These are phyloP conservation scores for Pterocles gutturalis DNA, from an alignment of 2,113 vertebrate genomes.

Conservation along the genomic window DNA sequence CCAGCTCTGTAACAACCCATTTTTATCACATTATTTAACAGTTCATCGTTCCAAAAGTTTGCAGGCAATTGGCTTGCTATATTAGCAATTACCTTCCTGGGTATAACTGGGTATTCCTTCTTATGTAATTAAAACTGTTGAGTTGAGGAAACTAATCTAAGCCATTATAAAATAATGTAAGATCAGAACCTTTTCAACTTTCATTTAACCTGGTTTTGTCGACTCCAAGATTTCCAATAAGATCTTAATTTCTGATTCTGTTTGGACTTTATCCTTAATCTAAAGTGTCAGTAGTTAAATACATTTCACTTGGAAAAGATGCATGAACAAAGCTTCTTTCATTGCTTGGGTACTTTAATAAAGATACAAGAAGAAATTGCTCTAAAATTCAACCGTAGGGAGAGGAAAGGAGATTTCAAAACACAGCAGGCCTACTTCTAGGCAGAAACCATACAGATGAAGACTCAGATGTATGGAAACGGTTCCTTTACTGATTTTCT, in stretches of 20 bases:
- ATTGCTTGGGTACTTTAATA: not conserved
- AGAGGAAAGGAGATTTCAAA: not conserved
- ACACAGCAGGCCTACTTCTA: not conserved
- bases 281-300: slow-evolving; percentile 42
- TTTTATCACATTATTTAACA: slow-evolving; percentile 36
- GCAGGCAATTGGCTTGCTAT: slow-evolving; percentile 41
- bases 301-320: slow-evolving; percentile 32
- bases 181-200: slow-evolving; percentile 53
- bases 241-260: slow-evolving; percentile 45
- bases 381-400: not conserved
- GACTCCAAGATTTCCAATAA: slow-evolving; percentile 3
- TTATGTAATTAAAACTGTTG: slow-evolving; percentile 49
- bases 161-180: slow-evolving; percentile 31
- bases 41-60: slow-evolving; percentile 35
- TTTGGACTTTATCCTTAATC: slow-evolving; percentile 34
- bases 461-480: not conserved
- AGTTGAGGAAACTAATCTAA: slow-evolving; percentile 52
- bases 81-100: slow-evolving; percentile 47
- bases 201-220: slow-evolving; percentile 39
- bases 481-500: not conserved
- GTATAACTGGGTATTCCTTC: not conserved
- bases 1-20: not conserved
- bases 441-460: not conserved
- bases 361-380: not conserved
- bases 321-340: not conserved